Percentiles rank a stretch among this genome's conserved stretches.
Conservation (phyloP, 2,888 invertebrate species). For the Heliconius sara region DNA sequence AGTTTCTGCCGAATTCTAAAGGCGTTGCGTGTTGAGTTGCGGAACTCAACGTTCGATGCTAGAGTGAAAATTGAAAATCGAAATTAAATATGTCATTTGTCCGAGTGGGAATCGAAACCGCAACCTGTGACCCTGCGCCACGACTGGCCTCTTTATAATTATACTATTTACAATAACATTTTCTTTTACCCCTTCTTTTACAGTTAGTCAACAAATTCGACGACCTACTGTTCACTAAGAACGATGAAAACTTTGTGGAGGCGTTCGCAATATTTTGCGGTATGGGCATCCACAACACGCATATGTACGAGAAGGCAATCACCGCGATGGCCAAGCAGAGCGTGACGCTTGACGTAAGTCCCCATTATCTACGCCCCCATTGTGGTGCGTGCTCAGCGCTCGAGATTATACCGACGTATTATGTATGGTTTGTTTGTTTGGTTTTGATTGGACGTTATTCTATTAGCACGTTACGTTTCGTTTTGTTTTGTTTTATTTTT, state of each 20-base stretch:
- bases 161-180: neutral
- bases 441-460: neutral
- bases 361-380: slow-evolving; percentile 5
- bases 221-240: slow-evolving; percentile 94
- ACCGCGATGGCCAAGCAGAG: slow-evolving; percentile 98
- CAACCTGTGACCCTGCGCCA: no score
- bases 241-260: slow-evolving; percentile 98
- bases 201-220: slow-evolving; percentile 97
- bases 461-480: neutral
- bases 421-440: neutral
- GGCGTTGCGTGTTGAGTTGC: no score
- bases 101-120: no score
- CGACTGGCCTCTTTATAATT: no score
- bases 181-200: slow-evolving; percentile 46
- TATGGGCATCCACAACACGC: slow-evolving; percentile 98
- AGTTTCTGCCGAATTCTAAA: no score
- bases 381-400: neutral
- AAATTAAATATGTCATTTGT: no score
- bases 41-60: no score
- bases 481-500: neutral
- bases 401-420: slow-evolving; percentile 1
- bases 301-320: slow-evolving; percentile 98
- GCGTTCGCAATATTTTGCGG: slow-evolving; percentile 99
- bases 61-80: no score
- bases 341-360: slow-evolving; percentile 93